Percentiles rank a stretch among this genome's conserved stretches.
These are phyloP conservation scores for Progne subis DNA, from an alignment of 2,113 vertebrate species.

Conservation along the genomic window DNA sequence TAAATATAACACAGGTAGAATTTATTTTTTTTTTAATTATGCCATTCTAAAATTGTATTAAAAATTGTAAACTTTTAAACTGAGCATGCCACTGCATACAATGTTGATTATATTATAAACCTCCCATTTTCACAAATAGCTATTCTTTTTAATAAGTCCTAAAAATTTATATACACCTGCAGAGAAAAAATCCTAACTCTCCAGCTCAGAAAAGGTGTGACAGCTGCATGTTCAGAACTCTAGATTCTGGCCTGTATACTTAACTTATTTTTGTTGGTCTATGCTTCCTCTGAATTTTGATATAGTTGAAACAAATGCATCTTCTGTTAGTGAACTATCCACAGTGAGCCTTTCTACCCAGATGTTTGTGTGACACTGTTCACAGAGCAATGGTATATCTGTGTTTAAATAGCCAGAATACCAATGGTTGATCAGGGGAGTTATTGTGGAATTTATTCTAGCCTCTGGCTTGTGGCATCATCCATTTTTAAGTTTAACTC, in stretches of 20 bases:
- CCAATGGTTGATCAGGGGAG: not conserved
- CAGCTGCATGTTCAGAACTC: not conserved
- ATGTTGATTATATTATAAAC: not conserved
- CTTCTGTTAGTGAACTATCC: not conserved
- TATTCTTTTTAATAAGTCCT: not conserved
- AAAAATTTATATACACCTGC: not conserved
- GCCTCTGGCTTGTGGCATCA: slow-evolving; percentile 26
- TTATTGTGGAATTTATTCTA: slow-evolving; percentile 23
- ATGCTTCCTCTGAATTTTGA: not conserved
- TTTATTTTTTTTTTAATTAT: not conserved
- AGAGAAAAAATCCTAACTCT: not conserved
- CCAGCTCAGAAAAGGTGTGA: not conserved
- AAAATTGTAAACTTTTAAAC: not conserved
- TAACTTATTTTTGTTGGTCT: not conserved
- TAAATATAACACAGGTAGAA: not conserved
- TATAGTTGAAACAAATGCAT: not conserved
- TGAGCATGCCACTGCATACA: not conserved
- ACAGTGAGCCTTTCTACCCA: slow-evolving; percentile 7
- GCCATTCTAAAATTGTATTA: not conserved
- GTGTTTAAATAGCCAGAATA: slow-evolving; percentile 27
- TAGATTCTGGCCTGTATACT: not conserved
- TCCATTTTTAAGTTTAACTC: slow-evolving; percentile 53
- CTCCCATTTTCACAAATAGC: not conserved
- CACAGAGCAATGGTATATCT: slow-evolving; percentile 4
- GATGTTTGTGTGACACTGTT: slow-evolving; percentile 24